Evolutionary conservation across 1,140 invertebrate genomes (phyloP), one percentile per base, ranked within the genome.

Genomic region (Campoletis sonorensis): DNA sequence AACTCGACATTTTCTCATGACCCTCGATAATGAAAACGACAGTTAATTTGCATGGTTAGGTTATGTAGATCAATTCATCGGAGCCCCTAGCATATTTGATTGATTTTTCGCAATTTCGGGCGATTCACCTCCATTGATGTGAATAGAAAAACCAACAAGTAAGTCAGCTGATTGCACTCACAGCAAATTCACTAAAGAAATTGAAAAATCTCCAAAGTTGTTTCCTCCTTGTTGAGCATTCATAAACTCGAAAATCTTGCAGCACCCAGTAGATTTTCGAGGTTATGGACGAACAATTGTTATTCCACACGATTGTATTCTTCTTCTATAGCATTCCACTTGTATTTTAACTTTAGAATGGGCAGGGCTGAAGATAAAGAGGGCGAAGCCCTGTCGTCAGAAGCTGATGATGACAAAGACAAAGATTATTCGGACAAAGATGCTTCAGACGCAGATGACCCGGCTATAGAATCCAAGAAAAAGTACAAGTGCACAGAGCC

Each of bases 401-500:
- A 75, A 5, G 45, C 23, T 1, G 45, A 75, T 27, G 72, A 75
- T 23, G 72, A 75, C 23, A 54, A 75, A n/a, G 26, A 30, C 26
- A 54, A 51, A 18, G 67, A 70, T 70, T 64, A 64, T 26, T 64
- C 61, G 7, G 61, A 64, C 11, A 64, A 64, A 26, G 23, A 64
- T 26, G 27, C 45, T 23, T 72, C 70, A 2, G 72, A 75, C 23
- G 27, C 3, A 5, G 37, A 72, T 15, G 72, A 75, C 54, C 18
- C 26, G 1, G 72, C 54, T 30, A 23, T 13, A 51, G 15, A 84
- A 54, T 16, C 68, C 8, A 81, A 82, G 49, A 90, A 87, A 45
- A 85, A 79, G 21, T 77, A 89, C 79, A 77, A 85, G 13, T 91
- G 90, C 58, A 81, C 30, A 15, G 86, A 83, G 73, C n/a, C 80